Evolutionary conservation across 64 coral and sea anemone species (phyloP), one percentile per base, ranked within the genome.

Genomic region (Montipora efflorescens): DNA sequence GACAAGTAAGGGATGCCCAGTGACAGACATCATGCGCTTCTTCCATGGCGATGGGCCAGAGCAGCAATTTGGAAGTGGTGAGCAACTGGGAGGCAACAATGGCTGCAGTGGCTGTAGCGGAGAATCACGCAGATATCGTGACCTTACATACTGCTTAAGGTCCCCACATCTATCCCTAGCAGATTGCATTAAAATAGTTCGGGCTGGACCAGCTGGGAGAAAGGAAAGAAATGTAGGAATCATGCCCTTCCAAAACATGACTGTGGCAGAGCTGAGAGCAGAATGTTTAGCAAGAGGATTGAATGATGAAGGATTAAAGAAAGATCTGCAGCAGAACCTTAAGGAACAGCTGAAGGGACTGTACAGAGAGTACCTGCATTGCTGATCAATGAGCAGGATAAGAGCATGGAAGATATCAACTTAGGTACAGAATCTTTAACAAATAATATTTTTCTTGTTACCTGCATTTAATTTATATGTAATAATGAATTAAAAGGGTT

Each of bases 221-320:
- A 59, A 79, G 8, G 90, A 94, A 57, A 57, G 53, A 57, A 57
- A 57, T 84, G 87, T 78, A 82, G 93, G 87, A 43, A 66, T 90
- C 47, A 90, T 15, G 28, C 87, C 87, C 11, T 84, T 94, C 88
- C 48, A 94, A 51, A 62, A 84, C 59, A n/a, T 94, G 80, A 90
- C 36, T 20, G 55, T 75, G 13, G 10, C 46, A 57, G 53, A 57
- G 53, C 5, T 57, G 53, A 36, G 28, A 36, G 28, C 28, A 36
- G 28, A 57, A 57, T 88, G 79, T 22, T 16, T 28, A 16, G 61
- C 92, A 51, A 53, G 87, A 64, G 78, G 67, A 16, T 19, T 94
- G 25, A 44, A n/a, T 55, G 53, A 57, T 57, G 87, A 77, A 14
- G 47, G 45, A 64, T 57, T 57, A 57, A 57, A 57, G 53, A 57